Conservation (phyloP, 2,113 vertebrate genomes). For the Aix galericulata region DNA sequence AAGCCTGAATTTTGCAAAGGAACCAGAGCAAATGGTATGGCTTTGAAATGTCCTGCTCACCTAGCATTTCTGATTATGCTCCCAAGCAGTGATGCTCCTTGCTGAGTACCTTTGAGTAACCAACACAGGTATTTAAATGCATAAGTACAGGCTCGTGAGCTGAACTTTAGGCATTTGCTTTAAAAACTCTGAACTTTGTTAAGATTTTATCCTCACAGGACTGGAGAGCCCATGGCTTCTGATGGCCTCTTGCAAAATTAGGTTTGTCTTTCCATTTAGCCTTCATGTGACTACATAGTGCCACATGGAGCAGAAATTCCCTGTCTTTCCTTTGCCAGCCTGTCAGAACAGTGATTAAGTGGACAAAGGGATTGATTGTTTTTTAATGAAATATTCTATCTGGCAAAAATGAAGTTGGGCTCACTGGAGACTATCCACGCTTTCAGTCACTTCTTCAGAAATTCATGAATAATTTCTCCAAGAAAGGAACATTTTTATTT, state of each 20-base stretch:
- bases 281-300: conserved; percentile 10
- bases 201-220: background rate
- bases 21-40: background rate
- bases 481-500: conserved; percentile 57
- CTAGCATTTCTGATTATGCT: background rate
- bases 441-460: conserved; percentile 64
- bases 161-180: background rate
- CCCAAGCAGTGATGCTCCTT: background rate
- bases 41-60: background rate
- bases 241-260: conserved; percentile 51
- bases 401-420: conserved; percentile 55
- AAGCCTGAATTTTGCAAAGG: background rate
- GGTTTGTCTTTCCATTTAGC: conserved; percentile 51
- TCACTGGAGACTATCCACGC: conserved; percentile 43
- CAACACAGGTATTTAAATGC: background rate
- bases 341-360: conserved; percentile 70
- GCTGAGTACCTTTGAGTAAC: background rate
- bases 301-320: conserved; percentile 26
- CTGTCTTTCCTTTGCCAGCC: conserved; percentile 45
- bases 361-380: conserved; percentile 71
- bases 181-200: background rate
- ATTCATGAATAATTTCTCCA: conserved; percentile 59
- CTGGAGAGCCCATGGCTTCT: background rate
- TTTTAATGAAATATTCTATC: conserved; percentile 71
- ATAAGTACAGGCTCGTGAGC: background rate